phyloP scores from a whole-genome alignment of 2,888 invertebrate genomes.

The Drosophila algonquin region DNA sequence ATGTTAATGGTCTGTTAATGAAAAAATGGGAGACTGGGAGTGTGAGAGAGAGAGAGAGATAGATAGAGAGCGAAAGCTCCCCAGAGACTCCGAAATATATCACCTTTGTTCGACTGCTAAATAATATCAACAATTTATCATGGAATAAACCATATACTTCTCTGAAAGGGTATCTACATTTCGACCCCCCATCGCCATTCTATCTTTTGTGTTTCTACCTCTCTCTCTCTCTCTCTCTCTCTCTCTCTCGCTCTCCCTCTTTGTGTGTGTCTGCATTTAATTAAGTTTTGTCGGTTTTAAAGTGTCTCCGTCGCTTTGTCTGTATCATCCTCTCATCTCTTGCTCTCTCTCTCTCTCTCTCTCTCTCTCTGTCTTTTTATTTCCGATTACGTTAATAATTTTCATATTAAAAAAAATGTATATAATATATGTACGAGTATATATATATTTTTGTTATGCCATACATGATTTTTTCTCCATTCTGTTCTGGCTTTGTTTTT shows the following conservation, averaged over 20 bases:
- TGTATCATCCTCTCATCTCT: background rate
- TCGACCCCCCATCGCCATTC: background rate
- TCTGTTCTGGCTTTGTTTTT: background rate
- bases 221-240: background rate
- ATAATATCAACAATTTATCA: too few relatives aligned
- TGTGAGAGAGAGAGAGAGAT: too few relatives aligned
- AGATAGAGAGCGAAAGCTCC: too few relatives aligned
- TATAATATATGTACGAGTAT: conserved; percentile 25
- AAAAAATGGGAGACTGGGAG: too few relatives aligned
- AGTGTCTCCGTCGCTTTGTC: conserved; percentile 22
- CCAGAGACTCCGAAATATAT: background rate
- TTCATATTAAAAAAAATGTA: conserved; percentile 37
- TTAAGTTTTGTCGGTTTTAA: conserved; percentile 71
- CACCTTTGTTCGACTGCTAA: too few relatives aligned
- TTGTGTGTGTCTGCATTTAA: conserved; percentile 59
- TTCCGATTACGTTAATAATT: conserved; percentile 56
- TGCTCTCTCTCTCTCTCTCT: background rate
- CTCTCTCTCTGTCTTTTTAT: conserved; percentile 2
- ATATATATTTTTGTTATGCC: conserved; percentile 8
- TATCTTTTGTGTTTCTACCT: background rate
- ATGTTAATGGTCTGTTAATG: too few relatives aligned
- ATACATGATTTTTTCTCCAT: conserved; percentile 40
- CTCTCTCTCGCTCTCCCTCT: background rate
- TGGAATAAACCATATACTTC: background rate
- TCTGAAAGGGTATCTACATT: background rate